Conservation (phyloP, 2,113 vertebrate genomes). For the Tinamus guttatus region DNA sequence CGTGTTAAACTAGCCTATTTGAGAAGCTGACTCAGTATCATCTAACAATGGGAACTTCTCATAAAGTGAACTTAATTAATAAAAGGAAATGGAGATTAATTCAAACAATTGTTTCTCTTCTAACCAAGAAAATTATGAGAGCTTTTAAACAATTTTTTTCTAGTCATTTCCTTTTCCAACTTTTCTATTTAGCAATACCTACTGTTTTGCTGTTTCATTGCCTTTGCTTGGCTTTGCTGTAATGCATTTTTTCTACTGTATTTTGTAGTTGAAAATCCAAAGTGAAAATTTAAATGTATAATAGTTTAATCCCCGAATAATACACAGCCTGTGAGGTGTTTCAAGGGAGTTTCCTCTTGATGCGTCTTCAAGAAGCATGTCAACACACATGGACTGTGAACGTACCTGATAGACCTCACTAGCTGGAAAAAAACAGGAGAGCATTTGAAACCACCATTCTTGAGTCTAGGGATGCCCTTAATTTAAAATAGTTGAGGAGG, state of each 20-base stretch:
- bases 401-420: neutral
- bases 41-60: neutral
- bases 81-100: neutral
- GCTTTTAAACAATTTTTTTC: neutral
- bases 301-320: neutral
- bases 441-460: neutral
- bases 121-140: neutral
- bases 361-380: neutral
- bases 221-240: neutral
- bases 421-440: neutral
- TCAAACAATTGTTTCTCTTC: neutral
- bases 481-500: neutral
- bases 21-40: neutral
- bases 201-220: neutral
- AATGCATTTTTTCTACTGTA: neutral
- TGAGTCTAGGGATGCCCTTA: neutral
- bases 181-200: neutral
- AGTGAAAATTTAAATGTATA: neutral
- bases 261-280: neutral
- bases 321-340: neutral
- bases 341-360: neutral
- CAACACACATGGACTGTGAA: neutral
- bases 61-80: neutral
- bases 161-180: neutral
- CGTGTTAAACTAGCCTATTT: neutral